phyloP scores from a whole-genome alignment of 35 echinoderm and acorn worm species.

The Hemicentrotus pulcherrimus region DNA sequence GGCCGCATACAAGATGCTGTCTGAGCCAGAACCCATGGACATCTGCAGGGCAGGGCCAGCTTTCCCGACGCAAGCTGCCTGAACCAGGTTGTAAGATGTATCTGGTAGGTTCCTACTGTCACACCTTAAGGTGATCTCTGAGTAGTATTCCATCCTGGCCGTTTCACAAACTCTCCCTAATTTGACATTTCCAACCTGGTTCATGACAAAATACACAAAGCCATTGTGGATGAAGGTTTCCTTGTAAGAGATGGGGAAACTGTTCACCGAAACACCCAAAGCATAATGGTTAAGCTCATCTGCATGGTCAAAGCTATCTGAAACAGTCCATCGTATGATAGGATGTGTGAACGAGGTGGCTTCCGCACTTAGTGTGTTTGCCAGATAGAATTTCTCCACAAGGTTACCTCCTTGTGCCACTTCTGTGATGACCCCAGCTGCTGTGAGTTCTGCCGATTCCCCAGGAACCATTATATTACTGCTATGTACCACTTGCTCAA shows the following conservation, averaged over 20 bases:
- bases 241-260: conserved; percentile 2
- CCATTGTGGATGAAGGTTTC: neutral
- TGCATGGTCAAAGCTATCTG: neutral
- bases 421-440: conserved; percentile 1
- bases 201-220: neutral
- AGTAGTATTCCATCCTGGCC: neutral
- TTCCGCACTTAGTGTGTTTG: neutral
- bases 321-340: neutral
- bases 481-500: neutral
- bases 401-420: neutral
- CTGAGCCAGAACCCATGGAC: neutral
- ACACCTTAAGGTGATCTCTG: neutral
- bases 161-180: neutral
- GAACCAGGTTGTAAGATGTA: neutral
- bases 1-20: neutral
- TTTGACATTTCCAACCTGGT: neutral
- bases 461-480: neutral
- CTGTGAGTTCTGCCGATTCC: neutral
- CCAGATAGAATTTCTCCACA: neutral
- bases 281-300: neutral
- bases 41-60: neutral
- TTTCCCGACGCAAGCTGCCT: neutral
- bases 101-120: neutral
- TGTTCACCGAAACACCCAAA: neutral
- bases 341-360: neutral